Evolutionary conservation across 2,888 invertebrate genomes (phyloP).

Genomic region (Tubulanus polymorphus): DNA sequence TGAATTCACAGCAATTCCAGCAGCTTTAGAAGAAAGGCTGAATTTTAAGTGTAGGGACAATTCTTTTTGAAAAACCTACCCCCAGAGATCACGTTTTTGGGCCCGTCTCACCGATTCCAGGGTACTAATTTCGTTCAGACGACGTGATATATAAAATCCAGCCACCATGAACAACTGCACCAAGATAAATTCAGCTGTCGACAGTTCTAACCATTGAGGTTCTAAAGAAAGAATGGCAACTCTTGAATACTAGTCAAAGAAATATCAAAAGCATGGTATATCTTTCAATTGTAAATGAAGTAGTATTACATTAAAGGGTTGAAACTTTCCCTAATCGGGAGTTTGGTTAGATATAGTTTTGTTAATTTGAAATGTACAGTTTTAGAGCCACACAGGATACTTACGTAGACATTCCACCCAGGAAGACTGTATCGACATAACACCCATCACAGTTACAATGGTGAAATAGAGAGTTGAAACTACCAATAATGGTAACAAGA

Average conservation of each 20-base stretch:
- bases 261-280: neutral
- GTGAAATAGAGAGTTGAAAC: constrained; percentile 55
- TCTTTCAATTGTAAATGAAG: neutral
- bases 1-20: too few species aligned
- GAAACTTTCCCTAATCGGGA: too few species aligned
- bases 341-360: too few species aligned
- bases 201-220: constrained; percentile 58
- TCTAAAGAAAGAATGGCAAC: constrained; percentile 37
- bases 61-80: constrained; percentile 31
- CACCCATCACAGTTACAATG: constrained; percentile 55
- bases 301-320: neutral
- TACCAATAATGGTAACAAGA: constrained; percentile 55
- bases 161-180: constrained; percentile 57
- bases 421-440: constrained; percentile 54
- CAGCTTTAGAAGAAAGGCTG: too few species aligned
- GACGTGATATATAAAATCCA: constrained; percentile 55
- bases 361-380: too few species aligned
- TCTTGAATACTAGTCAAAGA: neutral
- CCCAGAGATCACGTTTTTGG: constrained; percentile 57
- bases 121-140: constrained; percentile 52
- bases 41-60: too few species aligned
- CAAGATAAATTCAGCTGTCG: constrained; percentile 56
- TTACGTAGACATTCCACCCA: constrained; percentile 58
- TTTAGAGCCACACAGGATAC: constrained; percentile 20
- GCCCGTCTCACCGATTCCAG: constrained; percentile 52